Evolutionary conservation across 2,797 vertebrate genomes (phyloP).

Genomic region (Anableps anableps): DNA sequence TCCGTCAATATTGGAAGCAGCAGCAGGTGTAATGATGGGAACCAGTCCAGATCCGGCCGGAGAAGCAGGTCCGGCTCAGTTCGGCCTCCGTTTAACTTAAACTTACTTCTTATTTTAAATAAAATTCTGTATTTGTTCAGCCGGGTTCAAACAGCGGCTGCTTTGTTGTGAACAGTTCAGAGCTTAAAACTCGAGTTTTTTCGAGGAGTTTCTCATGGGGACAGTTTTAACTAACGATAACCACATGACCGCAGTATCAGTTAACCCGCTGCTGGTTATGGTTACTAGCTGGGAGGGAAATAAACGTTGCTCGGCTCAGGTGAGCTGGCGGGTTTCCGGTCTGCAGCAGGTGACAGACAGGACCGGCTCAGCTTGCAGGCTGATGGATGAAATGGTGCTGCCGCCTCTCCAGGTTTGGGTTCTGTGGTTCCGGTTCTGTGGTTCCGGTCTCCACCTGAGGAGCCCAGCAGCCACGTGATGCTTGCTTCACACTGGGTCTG

Average conservation of each 20-base stretch:
- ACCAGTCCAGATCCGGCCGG: rapidly evolving
- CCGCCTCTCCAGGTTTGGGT: too few relatives aligned
- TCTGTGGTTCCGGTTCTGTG: too few relatives aligned
- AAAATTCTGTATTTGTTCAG: rapidly evolving
- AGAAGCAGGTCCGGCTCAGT: rapidly evolving
- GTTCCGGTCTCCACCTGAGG: too few relatives aligned
- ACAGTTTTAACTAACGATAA: not conserved
- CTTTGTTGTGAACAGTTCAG: not conserved
- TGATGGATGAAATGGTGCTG: not conserved
- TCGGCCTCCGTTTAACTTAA: not conserved
- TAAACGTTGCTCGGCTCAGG: not conserved
- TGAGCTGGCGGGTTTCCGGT: not conserved
- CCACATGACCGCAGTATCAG: not conserved
- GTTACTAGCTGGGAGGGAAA: not conserved
- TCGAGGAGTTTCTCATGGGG: not conserved
- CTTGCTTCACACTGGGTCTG: not conserved
- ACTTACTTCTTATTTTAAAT: rapidly evolving
- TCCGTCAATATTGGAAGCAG: rapidly evolving
- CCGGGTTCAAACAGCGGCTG: not conserved
- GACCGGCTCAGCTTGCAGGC: too few relatives aligned
- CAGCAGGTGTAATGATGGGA: rapidly evolving
- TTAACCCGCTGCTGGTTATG: not conserved
- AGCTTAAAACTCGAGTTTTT: slow-evolving; percentile 5
- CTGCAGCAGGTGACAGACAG: not conserved
- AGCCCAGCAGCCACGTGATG: not conserved